Base-by-base conservation (phyloP, 1,140 invertebrate species). In the Drosophila eugracilis region DNA sequence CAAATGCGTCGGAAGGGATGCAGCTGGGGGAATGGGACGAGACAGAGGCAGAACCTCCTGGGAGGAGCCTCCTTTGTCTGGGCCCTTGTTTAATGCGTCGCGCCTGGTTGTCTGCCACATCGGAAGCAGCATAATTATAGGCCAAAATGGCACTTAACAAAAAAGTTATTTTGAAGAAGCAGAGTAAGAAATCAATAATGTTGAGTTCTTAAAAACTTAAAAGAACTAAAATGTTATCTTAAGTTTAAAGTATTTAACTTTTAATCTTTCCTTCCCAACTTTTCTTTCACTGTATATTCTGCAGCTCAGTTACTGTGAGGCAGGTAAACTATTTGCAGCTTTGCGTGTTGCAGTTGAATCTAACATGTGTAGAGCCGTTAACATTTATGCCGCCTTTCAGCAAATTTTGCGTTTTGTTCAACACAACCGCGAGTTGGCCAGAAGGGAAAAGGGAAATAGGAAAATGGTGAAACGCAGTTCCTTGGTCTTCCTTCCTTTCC, bases 91-190 rank as follows among this genome's bases (percentile, higher is more conserved):
- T 73, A 60, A 75, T 81, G 60, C 50, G 55, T 71, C 34, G 63
- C 77, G 53, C 58, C 63, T 75, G 26, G 63, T 26, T 52, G 65
- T 75, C 55, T 75, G 77, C 49, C 53, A 69, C 73, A 69, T 77
- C 41, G 55, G 55, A 70, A 63, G 78, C 80, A 62, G 75, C 69
- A 83, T 78, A 78, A 83, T 83, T 78, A 83, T 59, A 78, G 62
- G 39, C 47, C 53, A 42, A 12, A 57, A 30, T n/a, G 28, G 39
- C 34, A 41, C 72, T 30, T 21, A 5, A 5, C 9, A 19, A 14
- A 55, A 34, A 21, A 60, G 36, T 12, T 5, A 12, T 17, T 37
- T 24, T n/a, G n/a, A n/a, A n/a, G n/a, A n/a, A n/a, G n/a, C n/a
- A n/a, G n/a, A n/a, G n/a, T n/a, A n/a, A n/a, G n/a, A n/a, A n/a